These are phyloP conservation scores for Camponotus vicinus DNA, from an alignment of 1,140 invertebrate genomes.

Conservation along the genomic window DNA sequence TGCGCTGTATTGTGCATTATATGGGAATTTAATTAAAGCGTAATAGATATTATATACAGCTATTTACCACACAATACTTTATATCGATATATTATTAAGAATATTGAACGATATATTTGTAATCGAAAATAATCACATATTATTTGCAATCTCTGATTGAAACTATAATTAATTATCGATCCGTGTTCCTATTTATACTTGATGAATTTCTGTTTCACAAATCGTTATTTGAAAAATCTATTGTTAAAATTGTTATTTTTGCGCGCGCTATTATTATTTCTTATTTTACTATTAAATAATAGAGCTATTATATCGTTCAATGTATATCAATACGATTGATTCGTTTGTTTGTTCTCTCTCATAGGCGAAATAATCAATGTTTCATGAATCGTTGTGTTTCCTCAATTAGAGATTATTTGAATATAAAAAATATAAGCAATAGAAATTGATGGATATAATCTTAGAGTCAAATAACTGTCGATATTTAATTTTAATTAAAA, in stretches of 20 bases:
- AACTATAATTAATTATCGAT: constrained; percentile 30
- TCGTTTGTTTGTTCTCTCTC: constrained; percentile 4
- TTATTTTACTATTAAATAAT: neutral
- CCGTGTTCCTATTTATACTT: neutral
- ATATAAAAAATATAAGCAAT: neutral
- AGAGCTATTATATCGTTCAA: neutral
- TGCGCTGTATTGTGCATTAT: neutral
- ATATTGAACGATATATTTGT: neutral
- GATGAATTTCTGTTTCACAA: neutral
- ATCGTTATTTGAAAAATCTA: neutral
- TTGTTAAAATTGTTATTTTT: neutral
- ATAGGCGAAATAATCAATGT: constrained; percentile 1
- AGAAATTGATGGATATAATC: neutral
- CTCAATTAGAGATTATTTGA: constrained; percentile 18
- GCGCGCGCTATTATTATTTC: neutral
- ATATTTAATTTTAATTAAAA: constrained; percentile 25
- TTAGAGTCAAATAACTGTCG: neutral
- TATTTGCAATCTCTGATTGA: neutral
- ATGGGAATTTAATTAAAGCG: constrained; percentile 21
- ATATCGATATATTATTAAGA: neutral
- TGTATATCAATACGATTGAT: constrained; percentile 13
- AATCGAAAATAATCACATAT: neutral
- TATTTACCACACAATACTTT: neutral
- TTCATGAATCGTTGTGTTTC: constrained; percentile 11
- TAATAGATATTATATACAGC: neutral